Base-by-base conservation (phyloP, 2,113 vertebrate genomes). In the Sciurus niger region DNA sequence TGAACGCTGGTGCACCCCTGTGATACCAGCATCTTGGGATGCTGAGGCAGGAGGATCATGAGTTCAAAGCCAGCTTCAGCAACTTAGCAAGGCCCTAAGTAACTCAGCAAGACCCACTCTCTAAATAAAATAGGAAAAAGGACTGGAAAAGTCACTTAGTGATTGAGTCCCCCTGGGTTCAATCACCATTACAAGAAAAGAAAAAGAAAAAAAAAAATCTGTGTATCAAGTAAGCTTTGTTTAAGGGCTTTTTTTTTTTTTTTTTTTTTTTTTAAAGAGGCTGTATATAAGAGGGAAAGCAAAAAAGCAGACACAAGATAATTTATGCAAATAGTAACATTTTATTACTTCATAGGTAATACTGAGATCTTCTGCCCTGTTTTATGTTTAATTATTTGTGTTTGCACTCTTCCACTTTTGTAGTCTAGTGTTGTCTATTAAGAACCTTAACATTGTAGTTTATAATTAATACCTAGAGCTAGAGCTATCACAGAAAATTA, bases 381-480 rank as follows among this genome's bases (percentile, higher is more conserved):
- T 82, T 80, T 91, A 25, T 91, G 83, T 90, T 90, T 94, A 92
- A 63, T 67, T 80, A 51, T 89, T 37, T 96, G 18, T 82, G 46
- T 95, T 95, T 88, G 60, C 30, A 67, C 30, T 94, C 24, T 93
- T 94, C 95, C 13, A 80, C 67, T 92, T 95, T 85, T 93, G 8
- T 90, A 78, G 68, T 68, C 28, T 85, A 37, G 20, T 80, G 46
- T 78, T 90, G 25, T 65, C 43, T 90, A 30, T 68, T 95, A 65
- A 95, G 63, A 95, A 85, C 17, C 34, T 96, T 86, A 95, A 94
- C 86, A 40, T 51, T 89, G 37, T 94, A 68, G 34, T 90, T 96
- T 93, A 70, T 96, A 90, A 89, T 85, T 96, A 89, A 88, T 78
- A 90, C 37, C 24, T 78, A 94, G 85, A 96, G 73, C 28, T 94